A percentile compares a stretch with the other conserved stretches of the same genome.
Evolutionary conservation across 2,113 vertebrate genomes (phyloP).

Genomic region (Eclectus roratus): DNA sequence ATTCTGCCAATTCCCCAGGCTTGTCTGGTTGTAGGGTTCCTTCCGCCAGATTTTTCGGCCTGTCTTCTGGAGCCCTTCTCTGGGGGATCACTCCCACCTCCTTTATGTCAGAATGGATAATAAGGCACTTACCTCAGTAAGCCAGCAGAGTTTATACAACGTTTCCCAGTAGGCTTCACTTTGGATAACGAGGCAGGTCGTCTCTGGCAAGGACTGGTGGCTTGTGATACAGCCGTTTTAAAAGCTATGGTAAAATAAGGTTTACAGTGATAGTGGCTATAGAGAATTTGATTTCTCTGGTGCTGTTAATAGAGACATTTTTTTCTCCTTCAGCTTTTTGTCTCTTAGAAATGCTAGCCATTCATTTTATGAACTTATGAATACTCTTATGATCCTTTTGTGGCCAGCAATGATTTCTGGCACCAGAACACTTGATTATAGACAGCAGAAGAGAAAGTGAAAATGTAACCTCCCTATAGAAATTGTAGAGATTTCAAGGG

Average conservation of each 20-base stretch:
- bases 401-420: not conserved
- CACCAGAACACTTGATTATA: not conserved
- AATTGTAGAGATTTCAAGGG: not conserved
- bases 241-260: not conserved
- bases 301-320: not conserved
- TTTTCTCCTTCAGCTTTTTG: not conserved
- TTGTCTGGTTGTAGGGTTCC: not conserved
- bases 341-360: not conserved
- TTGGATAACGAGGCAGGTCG: not conserved
- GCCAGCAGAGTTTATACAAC: not conserved
- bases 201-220: not conserved
- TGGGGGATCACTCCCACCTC: slow-evolving; percentile 13
- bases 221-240: not conserved
- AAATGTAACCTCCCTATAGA: slow-evolving; percentile 17
- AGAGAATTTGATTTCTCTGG: not conserved
- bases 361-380: not conserved
- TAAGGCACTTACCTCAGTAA: slow-evolving; percentile 27
- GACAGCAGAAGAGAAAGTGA: slow-evolving; percentile 26
- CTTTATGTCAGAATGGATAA: slow-evolving; percentile 34
- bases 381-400: not conserved
- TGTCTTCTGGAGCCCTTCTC: slow-evolving; percentile 25
- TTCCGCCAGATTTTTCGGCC: not conserved
- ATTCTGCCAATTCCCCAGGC: slow-evolving; percentile 3
- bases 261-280: not conserved
- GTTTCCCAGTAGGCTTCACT: not conserved